Percentiles rank a stretch among this genome's conserved stretches.
Evolutionary conservation across 2,797 vertebrate genomes (phyloP).

Genomic region (Clarias laeviceps): DNA sequence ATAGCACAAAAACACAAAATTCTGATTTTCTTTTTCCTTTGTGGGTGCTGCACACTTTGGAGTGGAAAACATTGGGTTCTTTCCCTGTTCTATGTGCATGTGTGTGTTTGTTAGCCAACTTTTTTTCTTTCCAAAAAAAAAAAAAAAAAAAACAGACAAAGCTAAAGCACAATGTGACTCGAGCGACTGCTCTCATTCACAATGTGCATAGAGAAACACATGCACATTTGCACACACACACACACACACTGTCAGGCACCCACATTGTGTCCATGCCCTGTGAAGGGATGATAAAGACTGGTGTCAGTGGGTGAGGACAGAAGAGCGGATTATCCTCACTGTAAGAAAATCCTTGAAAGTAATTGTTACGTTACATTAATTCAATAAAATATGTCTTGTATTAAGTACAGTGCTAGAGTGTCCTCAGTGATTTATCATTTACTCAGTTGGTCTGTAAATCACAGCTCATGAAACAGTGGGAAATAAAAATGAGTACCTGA

Average conservation of each 20-base stretch:
- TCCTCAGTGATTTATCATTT: conserved; percentile 75
- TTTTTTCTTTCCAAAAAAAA: not conserved
- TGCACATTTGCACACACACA: conserved; percentile 45
- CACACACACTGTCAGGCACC: conserved; percentile 37
- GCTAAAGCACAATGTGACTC: conserved; percentile 63
- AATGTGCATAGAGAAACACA: conserved; percentile 54
- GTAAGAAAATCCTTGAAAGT: conserved; percentile 10
- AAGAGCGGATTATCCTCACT: conserved; percentile 46
- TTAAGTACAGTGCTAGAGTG: not conserved
- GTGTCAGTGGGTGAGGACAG: conserved; percentile 4
- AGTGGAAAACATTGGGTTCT: conserved; percentile 55
- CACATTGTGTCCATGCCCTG: conserved; percentile 23
- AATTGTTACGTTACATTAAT: conserved; percentile 17
- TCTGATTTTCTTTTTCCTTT: conserved; percentile 74
- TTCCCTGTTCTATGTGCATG: conserved; percentile 43
- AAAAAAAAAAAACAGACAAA: conserved; percentile 55
- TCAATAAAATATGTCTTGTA: not conserved
- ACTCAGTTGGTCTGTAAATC: conserved; percentile 76
- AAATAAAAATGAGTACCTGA: conserved; percentile 51
- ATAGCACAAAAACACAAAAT: conserved; percentile 74
- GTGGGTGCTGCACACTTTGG: conserved; percentile 66
- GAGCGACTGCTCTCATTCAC: conserved; percentile 68
- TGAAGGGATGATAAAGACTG: conserved; percentile 40
- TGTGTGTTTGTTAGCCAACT: conserved; percentile 23
- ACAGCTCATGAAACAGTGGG: conserved; percentile 71